A percentile compares a stretch with the other conserved stretches of the same genome.
Evolutionary conservation across 2,888 invertebrate species (phyloP).

Genomic region (Leptopilina drosophilae): DNA sequence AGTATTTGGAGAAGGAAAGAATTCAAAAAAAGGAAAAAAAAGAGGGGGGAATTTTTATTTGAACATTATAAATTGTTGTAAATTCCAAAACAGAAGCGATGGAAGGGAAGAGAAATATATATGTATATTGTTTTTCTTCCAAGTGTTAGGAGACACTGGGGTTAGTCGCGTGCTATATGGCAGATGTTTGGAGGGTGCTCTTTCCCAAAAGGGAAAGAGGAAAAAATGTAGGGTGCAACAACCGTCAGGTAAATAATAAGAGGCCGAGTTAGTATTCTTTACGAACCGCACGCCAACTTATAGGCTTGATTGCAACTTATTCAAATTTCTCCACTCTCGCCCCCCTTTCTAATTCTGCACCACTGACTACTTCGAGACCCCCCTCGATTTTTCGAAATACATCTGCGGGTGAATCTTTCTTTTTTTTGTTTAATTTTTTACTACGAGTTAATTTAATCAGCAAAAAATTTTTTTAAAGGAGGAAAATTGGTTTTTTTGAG

Average conservation of each 20-base stretch:
- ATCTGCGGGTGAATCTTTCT: slow-evolving; percentile 29
- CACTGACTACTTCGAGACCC: neutral
- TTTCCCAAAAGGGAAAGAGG: slow-evolving; percentile 25
- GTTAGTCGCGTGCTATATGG: slow-evolving; percentile 59
- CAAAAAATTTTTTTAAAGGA: too few species aligned
- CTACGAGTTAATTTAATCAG: too few species aligned
- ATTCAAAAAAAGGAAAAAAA: too few species aligned
- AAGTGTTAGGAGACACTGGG: slow-evolving; percentile 56
- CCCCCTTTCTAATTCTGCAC: neutral
- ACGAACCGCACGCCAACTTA: slow-evolving; percentile 47
- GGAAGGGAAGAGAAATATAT: too few species aligned
- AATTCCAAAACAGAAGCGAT: too few species aligned
- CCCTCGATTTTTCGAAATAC: slow-evolving; percentile 28
- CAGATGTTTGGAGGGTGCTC: slow-evolving; percentile 56
- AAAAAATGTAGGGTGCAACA: slow-evolving; percentile 39
- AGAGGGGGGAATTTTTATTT: too few species aligned
- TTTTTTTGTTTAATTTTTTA: neutral
- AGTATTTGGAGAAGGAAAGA: too few species aligned
- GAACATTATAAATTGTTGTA: too few species aligned
- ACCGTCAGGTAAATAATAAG: slow-evolving; percentile 60
- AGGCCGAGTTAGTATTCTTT: slow-evolving; percentile 53
- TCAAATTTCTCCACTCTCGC: slow-evolving; percentile 55
- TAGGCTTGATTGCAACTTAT: slow-evolving; percentile 60
- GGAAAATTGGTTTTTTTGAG: too few species aligned
- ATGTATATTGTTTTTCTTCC: slow-evolving; percentile 52